Percentiles rank a stretch among this genome's conserved stretches.
Evolutionary conservation across 2,797 vertebrate species (phyloP).

Genomic region (Pithecia hirsuta): DNA sequence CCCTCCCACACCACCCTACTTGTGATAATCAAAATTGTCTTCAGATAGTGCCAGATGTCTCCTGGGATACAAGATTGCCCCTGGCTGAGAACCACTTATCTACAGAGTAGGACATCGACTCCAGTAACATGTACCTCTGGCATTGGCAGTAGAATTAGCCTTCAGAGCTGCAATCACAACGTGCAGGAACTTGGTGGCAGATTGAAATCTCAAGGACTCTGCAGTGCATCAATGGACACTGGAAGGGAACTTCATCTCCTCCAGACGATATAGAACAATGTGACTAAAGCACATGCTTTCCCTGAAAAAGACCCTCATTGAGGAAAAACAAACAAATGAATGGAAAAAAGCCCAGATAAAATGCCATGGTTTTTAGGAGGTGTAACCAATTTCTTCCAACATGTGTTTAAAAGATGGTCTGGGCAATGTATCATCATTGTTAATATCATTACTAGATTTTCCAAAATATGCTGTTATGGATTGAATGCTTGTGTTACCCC

Average conservation of each 20-base stretch:
- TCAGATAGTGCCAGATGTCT: neutral
- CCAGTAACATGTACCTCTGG: neutral
- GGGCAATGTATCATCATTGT: neutral
- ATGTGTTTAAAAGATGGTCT: neutral
- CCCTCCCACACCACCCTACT: neutral
- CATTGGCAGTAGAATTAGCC: neutral
- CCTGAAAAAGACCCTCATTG: neutral
- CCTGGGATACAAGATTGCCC: neutral
- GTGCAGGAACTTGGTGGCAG: neutral
- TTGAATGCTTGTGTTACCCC: neutral
- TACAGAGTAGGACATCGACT: neutral
- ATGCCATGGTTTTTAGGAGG: neutral
- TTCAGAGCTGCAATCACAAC: neutral
- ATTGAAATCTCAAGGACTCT: neutral
- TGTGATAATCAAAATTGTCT: neutral
- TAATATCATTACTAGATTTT: neutral
- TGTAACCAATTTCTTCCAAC: neutral
- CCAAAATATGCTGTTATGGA: neutral
- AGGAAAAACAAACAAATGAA: neutral
- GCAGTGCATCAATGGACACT: neutral
- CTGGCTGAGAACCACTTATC: neutral
- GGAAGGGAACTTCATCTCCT: neutral
- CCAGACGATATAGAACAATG: neutral
- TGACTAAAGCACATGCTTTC: neutral
- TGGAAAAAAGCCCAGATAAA: rapidly evolving